These are phyloP conservation scores for Heteractis magnifica DNA, from an alignment of 92 coral and sea anemone genomes.

Conservation along the genomic window DNA sequence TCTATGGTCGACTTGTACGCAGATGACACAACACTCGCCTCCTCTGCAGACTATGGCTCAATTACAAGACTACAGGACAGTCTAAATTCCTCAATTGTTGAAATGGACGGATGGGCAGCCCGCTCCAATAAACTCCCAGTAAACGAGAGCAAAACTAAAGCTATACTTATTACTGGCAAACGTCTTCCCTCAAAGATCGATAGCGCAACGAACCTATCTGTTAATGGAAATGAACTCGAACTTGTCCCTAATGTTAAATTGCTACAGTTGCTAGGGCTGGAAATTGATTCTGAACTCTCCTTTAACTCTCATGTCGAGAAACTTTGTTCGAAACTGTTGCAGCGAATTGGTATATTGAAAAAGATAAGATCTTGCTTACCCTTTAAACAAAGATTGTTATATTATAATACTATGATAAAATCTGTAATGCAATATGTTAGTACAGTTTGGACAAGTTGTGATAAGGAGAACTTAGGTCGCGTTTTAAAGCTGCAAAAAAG, in stretches of 20 bases:
- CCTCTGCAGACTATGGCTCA: neutral
- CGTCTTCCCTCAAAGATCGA: constrained; percentile 29
- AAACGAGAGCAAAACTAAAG: constrained; percentile 36
- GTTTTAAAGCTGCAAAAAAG: too few relatives aligned
- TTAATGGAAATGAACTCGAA: constrained; percentile 24
- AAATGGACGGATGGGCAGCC: constrained; percentile 34
- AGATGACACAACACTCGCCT: constrained; percentile 22
- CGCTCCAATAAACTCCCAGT: constrained; percentile 46
- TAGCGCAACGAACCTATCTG: constrained; percentile 6
- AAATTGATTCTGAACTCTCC: constrained; percentile 31
- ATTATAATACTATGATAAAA: too few relatives aligned
- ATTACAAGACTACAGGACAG: neutral
- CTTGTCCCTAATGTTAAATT: constrained; percentile 17
- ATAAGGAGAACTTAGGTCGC: too few relatives aligned
- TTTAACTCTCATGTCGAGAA: constrained; percentile 40
- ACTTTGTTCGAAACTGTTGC: constrained; percentile 29
- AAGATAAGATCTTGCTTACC: neutral
- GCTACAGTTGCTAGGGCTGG: constrained; percentile 40
- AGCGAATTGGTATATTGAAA: neutral
- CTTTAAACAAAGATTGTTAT: neutral
- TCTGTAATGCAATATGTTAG: too few relatives aligned
- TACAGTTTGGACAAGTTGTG: too few relatives aligned
- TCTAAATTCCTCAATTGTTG: constrained; percentile 3
- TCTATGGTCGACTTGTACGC: constrained; percentile 30
- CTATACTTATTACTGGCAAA: constrained; percentile 22